Evolutionary conservation across 2,797 vertebrate species (phyloP), one percentile per base, ranked within the genome.

Genomic region (Margarornis squamiger): DNA sequence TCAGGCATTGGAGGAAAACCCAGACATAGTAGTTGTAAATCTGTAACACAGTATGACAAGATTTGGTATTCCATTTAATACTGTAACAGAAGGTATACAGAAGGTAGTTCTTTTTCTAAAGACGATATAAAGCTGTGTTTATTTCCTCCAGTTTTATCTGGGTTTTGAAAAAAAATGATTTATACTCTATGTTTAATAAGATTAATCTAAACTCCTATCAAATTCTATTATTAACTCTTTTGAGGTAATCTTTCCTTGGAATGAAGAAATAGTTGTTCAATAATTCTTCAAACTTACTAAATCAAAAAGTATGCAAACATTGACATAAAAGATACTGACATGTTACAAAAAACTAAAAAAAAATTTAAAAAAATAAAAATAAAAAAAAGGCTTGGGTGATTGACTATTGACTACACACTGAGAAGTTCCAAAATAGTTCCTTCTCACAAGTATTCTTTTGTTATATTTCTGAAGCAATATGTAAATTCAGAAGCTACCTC

Each of bases 131-230:
- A 63, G 1, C 0, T 68, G 6, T 45, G 26, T 59, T 70, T 62
- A 66, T 62, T 86, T 68, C 5, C 5, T 65, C 9, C 6, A 26
- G 5, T 51, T 78, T 51, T 49, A 39, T 16, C 49, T 26, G 4
- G 0, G 1, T 70, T 62, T 75, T 30, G 9, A 2, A 32, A 65
- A 63, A 30, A 86, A 73, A 49, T 36, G 0, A 27, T 2, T 58
- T 85, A 11, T n/a, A 70, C 3, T 54, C 5, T 77, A 9, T n/a
- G 20, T 34, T 55, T 71, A 61, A 23, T 46, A 76, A 46, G 27
- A 66, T 19, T 41, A 30, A 45, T 52, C 12, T 55, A 30, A 88
- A 51, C 30, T 38, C 4, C 5, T 34, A 45, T 34, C 7, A 76
- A 54, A 38, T 34, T 11, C 2, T 73, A 52, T 10, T 80, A 43